These are phyloP conservation scores for Scaptomyza cyrtandrae DNA, from an alignment of 2,888 invertebrate species.

Conservation along the genomic window DNA sequence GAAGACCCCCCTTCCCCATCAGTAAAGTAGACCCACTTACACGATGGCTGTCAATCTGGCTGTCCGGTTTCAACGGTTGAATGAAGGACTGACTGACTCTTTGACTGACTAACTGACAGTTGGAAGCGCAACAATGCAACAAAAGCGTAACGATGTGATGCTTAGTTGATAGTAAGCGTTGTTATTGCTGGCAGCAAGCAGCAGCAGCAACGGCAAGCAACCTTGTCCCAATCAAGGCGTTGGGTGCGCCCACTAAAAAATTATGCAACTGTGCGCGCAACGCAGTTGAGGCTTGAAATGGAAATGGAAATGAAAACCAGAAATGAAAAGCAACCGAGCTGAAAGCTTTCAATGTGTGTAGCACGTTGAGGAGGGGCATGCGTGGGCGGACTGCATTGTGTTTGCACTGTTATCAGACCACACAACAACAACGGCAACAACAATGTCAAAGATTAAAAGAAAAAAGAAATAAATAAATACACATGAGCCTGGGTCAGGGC, in stretches of 20 bases:
- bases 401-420: slow-evolving; percentile 58
- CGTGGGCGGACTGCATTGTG: slow-evolving; percentile 36
- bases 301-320: slow-evolving; percentile 71
- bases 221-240: slow-evolving; percentile 67
- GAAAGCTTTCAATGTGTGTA: slow-evolving; percentile 64
- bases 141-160: slow-evolving; percentile 68
- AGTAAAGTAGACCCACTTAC: slow-evolving; percentile 41
- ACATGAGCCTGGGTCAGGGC: slow-evolving; percentile 55
- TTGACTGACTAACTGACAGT: slow-evolving; percentile 34
- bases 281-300: slow-evolving; percentile 58
- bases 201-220: too few relatives aligned
- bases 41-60: slow-evolving; percentile 14
- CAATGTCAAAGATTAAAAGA: slow-evolving; percentile 58
- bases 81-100: slow-evolving; percentile 16
- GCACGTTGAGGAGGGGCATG: slow-evolving; percentile 20
- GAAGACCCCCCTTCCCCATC: slow-evolving; percentile 11
- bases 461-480: slow-evolving; percentile 10
- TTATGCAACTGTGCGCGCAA: slow-evolving; percentile 67
- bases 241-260: slow-evolving; percentile 64
- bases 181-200: slow-evolving; percentile 5
- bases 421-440: slow-evolving; percentile 39
- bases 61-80: slow-evolving; percentile 42
- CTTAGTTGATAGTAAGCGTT: slow-evolving; percentile 9
- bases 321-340: slow-evolving; percentile 75
- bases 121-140: slow-evolving; percentile 70